Evolutionary conservation across 2,113 vertebrate species (phyloP).

Genomic region (Pomatorhinus ruficollis): DNA sequence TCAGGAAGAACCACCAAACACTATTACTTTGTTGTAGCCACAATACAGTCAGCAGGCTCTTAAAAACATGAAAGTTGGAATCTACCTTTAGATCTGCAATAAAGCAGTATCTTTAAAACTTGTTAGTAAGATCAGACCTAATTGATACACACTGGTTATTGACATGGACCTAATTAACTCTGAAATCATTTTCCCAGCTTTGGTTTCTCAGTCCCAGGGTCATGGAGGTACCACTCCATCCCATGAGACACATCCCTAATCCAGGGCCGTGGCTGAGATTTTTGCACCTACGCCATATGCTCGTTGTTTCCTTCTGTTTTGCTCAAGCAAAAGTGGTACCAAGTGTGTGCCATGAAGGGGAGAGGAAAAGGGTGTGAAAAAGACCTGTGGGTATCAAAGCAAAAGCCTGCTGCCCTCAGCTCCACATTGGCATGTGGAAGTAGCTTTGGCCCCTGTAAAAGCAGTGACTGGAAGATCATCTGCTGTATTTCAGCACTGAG

Average conservation of each 20-base stretch:
- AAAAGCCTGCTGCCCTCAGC: not conserved
- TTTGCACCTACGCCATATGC: not conserved
- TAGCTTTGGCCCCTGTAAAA: not conserved
- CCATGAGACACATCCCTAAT: not conserved
- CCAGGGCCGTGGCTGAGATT: not conserved
- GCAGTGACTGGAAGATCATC: not conserved
- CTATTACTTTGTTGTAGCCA: not conserved
- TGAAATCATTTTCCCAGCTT: not conserved
- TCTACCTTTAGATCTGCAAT: not conserved
- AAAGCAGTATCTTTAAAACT: not conserved
- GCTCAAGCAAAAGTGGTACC: not conserved
- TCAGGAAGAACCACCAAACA: not conserved
- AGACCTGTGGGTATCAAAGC: not conserved
- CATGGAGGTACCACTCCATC: not conserved
- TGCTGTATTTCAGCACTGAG: not conserved
- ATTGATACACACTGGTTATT: not conserved
- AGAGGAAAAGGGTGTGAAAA: not conserved
- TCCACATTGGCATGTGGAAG: accelerated
- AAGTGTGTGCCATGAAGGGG: not conserved
- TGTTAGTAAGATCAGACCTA: not conserved
- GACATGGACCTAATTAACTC: not conserved
- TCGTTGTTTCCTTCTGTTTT: not conserved
- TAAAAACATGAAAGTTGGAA: not conserved
- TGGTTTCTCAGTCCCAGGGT: not conserved
- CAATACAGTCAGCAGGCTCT: not conserved